Percentiles rank a stretch among this genome's conserved stretches.
These are phyloP conservation scores for Cotesia chilonis DNA, from an alignment of 1,140 invertebrate genomes.

Conservation along the genomic window DNA sequence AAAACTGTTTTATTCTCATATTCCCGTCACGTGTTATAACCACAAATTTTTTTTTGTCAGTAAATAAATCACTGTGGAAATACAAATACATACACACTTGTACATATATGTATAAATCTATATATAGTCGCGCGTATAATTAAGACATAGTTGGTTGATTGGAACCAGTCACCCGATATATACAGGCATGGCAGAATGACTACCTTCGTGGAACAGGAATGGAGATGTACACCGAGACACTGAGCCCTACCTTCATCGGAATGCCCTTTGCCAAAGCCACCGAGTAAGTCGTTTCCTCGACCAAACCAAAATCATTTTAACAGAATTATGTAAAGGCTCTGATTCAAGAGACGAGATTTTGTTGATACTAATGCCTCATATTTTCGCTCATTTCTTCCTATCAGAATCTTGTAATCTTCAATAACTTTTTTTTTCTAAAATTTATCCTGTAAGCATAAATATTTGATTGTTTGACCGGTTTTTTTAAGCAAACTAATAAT, in stretches of 20 bases:
- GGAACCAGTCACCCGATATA: constrained; percentile 83
- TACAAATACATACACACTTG: constrained; percentile 39
- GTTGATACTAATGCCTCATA: constrained; percentile 6
- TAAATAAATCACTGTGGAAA: constrained; percentile 38
- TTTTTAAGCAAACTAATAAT: too few relatives aligned
- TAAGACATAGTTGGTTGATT: constrained; percentile 68
- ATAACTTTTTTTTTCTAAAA: too few relatives aligned
- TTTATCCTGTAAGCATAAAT: too few relatives aligned
- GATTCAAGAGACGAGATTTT: constrained; percentile 54
- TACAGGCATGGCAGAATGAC: constrained; percentile 98
- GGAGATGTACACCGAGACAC: constrained; percentile 99
- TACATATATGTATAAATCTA: constrained; percentile 55
- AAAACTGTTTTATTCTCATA: too few relatives aligned
- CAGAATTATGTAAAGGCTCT: constrained; percentile 45
- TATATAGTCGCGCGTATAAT: constrained; percentile 58
- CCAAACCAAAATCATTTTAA: constrained; percentile 44
- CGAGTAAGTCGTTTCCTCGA: constrained; percentile 85
- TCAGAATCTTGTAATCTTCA: too few relatives aligned
- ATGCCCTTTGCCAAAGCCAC: constrained; percentile 97
- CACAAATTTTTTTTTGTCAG: too few relatives aligned
- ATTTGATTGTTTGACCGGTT: too few relatives aligned
- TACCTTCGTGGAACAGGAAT: constrained; percentile 97
- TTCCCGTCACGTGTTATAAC: too few relatives aligned
- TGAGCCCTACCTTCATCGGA: constrained; percentile 95
- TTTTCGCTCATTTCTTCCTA: neutral